These are phyloP conservation scores for Platyscapa corneri DNA, from an alignment of 1,140 invertebrate species.

Conservation along the genomic window DNA sequence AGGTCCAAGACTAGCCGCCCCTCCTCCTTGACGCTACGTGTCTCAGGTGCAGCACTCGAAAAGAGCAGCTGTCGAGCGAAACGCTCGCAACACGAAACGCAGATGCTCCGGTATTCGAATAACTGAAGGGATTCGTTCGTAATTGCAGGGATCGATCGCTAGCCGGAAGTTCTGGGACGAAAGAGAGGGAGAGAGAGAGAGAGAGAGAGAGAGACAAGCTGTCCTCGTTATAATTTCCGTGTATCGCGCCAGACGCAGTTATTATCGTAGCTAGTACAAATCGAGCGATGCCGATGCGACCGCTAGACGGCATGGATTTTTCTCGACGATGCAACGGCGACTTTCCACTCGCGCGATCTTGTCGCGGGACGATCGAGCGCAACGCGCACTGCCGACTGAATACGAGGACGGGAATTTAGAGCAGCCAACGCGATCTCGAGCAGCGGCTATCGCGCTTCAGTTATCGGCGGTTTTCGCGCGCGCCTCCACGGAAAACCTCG, in stretches of 20 bases:
- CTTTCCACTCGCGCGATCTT: constrained; percentile 23
- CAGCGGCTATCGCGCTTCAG: background rate
- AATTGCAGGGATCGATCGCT: too few species aligned
- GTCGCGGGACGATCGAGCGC: constrained; percentile 31
- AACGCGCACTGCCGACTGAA: background rate
- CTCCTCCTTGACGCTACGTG: too few species aligned
- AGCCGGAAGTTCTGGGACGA: too few species aligned
- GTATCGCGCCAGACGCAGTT: background rate
- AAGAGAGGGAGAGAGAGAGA: too few species aligned
- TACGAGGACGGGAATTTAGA: background rate
- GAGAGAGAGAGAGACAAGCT: background rate
- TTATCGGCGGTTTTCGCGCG: too few species aligned
- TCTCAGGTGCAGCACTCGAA: too few species aligned
- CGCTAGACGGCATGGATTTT: constrained; percentile 45
- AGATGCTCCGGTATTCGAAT: too few species aligned
- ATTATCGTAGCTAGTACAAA: too few species aligned
- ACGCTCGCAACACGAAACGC: too few species aligned
- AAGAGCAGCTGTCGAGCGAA: too few species aligned
- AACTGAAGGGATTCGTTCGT: too few species aligned
- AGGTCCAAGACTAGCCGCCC: too few species aligned
- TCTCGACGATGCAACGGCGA: constrained; percentile 2
- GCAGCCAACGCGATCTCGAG: background rate
- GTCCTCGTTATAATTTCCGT: background rate
- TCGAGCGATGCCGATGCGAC: constrained; percentile 1
- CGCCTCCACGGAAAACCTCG: background rate